Evolutionary conservation across 2,888 invertebrate species (phyloP).

Genomic region (Odontothrips loti): DNA sequence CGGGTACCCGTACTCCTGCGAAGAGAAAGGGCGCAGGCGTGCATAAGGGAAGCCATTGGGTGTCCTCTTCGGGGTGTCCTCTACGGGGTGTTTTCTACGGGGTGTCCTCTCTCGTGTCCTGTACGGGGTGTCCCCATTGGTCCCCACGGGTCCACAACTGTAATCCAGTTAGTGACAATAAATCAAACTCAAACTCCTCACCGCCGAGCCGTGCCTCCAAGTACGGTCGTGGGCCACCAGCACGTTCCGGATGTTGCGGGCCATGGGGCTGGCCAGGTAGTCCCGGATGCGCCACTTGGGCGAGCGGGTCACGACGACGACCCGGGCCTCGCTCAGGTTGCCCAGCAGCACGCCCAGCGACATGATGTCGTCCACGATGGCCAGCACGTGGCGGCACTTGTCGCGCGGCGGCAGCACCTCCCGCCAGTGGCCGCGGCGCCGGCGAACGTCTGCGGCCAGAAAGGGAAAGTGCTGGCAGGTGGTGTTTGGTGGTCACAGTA

Average conservation of each 20-base stretch:
- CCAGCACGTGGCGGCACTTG: conserved; percentile 2
- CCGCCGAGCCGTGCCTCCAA: conserved; percentile 34
- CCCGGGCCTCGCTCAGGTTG: conserved; percentile 56
- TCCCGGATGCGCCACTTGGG: conserved; percentile 72
- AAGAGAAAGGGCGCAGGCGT: conserved; percentile 27
- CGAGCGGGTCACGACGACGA: conserved; percentile 64
- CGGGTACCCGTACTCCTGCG: conserved; percentile 43
- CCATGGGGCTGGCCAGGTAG: conserved; percentile 58
- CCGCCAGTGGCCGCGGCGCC: conserved; percentile 9
- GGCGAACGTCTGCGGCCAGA: background rate
- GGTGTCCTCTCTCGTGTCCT: too few species aligned
- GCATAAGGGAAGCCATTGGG: too few species aligned
- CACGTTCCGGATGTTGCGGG: conserved; percentile 65
- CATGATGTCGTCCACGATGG: conserved; percentile 13
- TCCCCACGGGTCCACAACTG: too few species aligned
- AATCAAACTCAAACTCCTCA: too few species aligned
- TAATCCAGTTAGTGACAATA: too few species aligned
- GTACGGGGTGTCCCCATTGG: too few species aligned
- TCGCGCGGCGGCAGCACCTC: conserved; percentile 9
- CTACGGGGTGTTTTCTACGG: too few species aligned
- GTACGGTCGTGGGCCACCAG: conserved; percentile 54
- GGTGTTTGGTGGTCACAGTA: too few species aligned
- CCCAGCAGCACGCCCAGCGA: conserved; percentile 30
- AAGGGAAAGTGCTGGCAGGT: background rate
- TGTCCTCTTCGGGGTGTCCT: too few species aligned